Base-by-base conservation (phyloP, 1,140 invertebrate genomes). In the Galendromus occidentalis region DNA sequence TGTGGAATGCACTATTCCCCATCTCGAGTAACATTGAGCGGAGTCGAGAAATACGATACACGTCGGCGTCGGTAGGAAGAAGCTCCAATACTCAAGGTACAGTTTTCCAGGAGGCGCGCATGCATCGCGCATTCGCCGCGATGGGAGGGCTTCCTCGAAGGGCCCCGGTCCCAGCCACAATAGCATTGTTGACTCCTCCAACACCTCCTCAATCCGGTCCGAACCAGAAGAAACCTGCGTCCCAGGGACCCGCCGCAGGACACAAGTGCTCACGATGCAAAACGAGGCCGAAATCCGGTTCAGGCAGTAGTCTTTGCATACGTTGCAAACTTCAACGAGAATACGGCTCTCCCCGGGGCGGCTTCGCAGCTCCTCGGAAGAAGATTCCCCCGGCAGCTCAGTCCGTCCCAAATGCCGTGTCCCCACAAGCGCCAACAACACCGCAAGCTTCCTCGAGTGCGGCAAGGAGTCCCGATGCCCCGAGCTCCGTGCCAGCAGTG, bases 111-210 rank as follows among this genome's bases (percentile, higher is more conserved):
- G 51, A 20, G 51, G 14, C 51, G 51, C 51, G 51, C 51, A 59
- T 59, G 51, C 51, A 59, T 59, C 51, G 51, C 51, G 51, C 25
- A 33, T 59, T 59, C 25, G 25, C 51, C 14, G 51, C 51, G 51
- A 59, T 59, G 51, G 51, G 51, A 59, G 51, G 51, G 51, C 51
- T 59, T 25, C 51, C 51, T 33, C 51, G 51, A 17, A 25, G 51
- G 14, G 22, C 33, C 25, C 51, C 51, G 25, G 25, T 33, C 33
- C 33, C 51, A 33, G 14, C 51, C 22, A 25, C 14, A 6, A 59
- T 59, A 17, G 51, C 51, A 17, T 59, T 59, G 51, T 22, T 59
- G 14, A 22, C 33, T 25, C 25, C 51, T 25, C 51, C 51, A 9
- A 14, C 51, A 59, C 51, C 33, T 4, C 33, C 33, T 39, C 33